A percentile compares a stretch with the other conserved stretches of the same genome.
Conservation (phyloP, 2,888 invertebrate genomes). For the Paralinhomoeus sp. region DNA sequence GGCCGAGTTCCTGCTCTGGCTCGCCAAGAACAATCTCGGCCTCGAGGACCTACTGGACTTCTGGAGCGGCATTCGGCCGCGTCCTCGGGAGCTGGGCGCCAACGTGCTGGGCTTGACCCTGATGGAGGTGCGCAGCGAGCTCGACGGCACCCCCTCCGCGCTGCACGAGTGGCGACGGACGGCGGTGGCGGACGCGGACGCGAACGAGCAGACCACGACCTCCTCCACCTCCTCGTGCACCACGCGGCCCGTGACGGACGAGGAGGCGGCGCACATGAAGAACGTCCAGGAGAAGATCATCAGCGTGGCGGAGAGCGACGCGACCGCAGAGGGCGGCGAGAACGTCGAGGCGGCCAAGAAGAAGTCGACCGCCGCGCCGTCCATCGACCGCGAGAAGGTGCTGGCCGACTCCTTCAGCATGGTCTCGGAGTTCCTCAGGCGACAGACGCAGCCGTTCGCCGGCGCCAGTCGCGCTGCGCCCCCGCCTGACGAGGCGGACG, state of each 20-base stretch:
- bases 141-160: background rate
- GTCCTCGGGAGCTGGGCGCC: constrained; percentile 3
- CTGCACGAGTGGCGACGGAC: background rate
- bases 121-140: constrained; percentile 4
- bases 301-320: background rate
- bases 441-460: no score
- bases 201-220: background rate
- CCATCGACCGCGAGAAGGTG: background rate
- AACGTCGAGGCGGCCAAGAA: background rate
- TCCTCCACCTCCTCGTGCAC: no score
- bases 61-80: background rate
- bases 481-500: no score
- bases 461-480: no score
- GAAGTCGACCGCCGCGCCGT: background rate
- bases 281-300: background rate
- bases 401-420: no score
- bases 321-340: background rate
- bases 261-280: background rate
- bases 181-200: no score
- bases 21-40: background rate
- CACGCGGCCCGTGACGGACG: background rate
- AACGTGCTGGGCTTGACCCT: constrained; percentile 2
- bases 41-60: constrained; percentile 4
- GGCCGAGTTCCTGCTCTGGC: constrained; percentile 3
- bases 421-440: no score